A percentile compares a stretch with the other conserved stretches of the same genome.
Evolutionary conservation across 2,797 vertebrate genomes (phyloP).

Genomic region (Manis crassicaudata): DNA sequence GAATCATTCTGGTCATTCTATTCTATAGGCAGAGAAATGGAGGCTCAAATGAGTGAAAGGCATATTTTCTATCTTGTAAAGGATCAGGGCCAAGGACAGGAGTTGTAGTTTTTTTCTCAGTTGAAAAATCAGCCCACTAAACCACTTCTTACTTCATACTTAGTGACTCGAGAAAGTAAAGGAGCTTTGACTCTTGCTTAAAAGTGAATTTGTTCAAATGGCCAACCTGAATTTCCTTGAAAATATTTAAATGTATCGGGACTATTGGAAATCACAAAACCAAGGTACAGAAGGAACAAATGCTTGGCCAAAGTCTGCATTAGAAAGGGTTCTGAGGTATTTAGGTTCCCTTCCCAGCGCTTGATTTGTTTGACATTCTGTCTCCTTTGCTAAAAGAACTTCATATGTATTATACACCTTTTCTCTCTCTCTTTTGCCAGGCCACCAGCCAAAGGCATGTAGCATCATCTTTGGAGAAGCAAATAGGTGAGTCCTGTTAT

Average conservation of each 20-base stretch:
- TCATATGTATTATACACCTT: not conserved
- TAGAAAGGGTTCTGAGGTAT: not conserved
- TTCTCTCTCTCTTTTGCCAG: conserved; percentile 80
- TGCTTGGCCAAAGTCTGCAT: not conserved
- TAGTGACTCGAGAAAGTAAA: not conserved
- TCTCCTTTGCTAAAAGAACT: not conserved
- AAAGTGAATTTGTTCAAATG: not conserved
- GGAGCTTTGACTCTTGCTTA: not conserved
- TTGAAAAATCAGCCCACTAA: not conserved
- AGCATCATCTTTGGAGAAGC: conserved; percentile 84
- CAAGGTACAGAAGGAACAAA: not conserved
- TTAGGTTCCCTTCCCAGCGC: not conserved
- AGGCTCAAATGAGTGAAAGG: not conserved
- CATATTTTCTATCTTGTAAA: not conserved
- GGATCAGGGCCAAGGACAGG: not conserved
- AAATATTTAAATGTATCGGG: not conserved
- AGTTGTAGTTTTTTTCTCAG: not conserved
- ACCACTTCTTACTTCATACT: not conserved
- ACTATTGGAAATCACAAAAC: not conserved
- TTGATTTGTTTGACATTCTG: not conserved
- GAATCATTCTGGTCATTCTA: not conserved
- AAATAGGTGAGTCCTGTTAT: conserved; percentile 88
- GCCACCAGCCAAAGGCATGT: conserved; percentile 65
- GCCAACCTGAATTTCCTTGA: not conserved
- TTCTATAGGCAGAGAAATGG: not conserved